Conservation (phyloP, 2,113 vertebrate genomes). For the Cyanoderma ruficeps region DNA sequence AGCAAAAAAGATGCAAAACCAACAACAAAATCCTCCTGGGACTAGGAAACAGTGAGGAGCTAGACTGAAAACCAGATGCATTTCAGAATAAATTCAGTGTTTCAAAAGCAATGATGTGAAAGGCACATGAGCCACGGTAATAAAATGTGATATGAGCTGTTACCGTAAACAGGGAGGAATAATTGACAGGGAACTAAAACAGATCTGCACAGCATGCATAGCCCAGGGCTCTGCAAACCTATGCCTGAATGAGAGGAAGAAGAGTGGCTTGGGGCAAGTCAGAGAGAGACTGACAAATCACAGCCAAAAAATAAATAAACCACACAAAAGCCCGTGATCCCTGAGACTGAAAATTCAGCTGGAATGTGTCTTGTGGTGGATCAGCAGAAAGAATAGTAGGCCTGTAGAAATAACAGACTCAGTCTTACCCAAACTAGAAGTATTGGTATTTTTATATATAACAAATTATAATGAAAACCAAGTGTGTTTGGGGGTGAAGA, state of each 20-base stretch:
- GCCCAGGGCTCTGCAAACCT: constrained; percentile 35
- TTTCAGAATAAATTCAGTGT: constrained; percentile 31
- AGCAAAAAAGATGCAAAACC: not conserved
- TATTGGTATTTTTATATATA: not conserved
- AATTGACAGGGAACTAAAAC: constrained; percentile 63
- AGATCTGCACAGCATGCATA: not conserved
- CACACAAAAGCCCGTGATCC: not conserved
- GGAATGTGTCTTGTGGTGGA: not conserved
- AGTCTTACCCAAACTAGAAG: not conserved
- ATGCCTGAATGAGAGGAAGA: not conserved
- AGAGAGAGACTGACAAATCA: not conserved
- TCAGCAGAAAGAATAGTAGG: not conserved
- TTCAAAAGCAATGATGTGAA: constrained; percentile 44
- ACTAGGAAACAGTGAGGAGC: not conserved
- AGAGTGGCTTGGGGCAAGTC: not conserved
- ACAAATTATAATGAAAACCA: not conserved
- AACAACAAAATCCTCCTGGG: not conserved
- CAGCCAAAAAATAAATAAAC: not conserved
- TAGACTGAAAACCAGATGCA: not conserved
- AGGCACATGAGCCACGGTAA: constrained; percentile 21
- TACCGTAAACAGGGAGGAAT: constrained; percentile 54
- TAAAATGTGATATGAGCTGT: constrained; percentile 45
- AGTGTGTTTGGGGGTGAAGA: not conserved
- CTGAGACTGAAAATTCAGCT: not conserved
- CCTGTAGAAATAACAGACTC: not conserved